Evolutionary conservation across 64 coral and sea anemone species (phyloP).

Genomic region (Pocillopora verrucosa): DNA sequence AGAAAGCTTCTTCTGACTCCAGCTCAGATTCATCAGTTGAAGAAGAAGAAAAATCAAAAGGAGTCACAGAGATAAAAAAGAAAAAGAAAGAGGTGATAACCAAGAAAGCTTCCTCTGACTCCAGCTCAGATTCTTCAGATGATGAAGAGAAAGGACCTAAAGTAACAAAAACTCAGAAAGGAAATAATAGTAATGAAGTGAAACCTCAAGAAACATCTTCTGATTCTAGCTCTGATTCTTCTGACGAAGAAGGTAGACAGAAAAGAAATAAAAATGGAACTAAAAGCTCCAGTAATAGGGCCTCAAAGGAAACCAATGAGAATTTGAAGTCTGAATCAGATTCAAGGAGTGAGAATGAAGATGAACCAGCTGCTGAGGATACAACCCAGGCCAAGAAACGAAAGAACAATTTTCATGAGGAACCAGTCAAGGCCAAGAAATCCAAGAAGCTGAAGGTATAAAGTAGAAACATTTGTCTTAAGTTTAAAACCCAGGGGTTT

Average conservation of each 20-base stretch:
- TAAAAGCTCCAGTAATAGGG: not conserved
- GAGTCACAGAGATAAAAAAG: not conserved
- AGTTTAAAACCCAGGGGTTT: not conserved
- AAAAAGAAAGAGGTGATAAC: not conserved
- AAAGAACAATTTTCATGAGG: constrained; percentile 18
- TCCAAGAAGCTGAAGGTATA: not conserved
- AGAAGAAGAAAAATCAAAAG: not conserved
- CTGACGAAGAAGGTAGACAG: not conserved
- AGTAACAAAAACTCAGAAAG: not conserved
- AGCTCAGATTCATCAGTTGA: constrained; percentile 58
- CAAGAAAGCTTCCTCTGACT: not conserved
- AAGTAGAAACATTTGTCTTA: not conserved
- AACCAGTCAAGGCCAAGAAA: constrained; percentile 32
- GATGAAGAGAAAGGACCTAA: constrained; percentile 9
- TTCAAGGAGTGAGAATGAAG: not conserved
- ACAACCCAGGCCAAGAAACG: constrained; percentile 9
- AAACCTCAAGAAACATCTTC: not conserved
- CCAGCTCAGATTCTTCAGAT: not conserved
- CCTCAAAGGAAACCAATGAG: not conserved
- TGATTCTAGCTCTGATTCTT: constrained; percentile 43
- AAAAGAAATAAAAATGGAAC: not conserved
- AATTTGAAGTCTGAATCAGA: constrained; percentile 10
- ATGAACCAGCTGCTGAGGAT: not conserved
- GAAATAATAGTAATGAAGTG: not conserved
- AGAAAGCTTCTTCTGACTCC: constrained; percentile 32